phyloP scores from a whole-genome alignment of 2,888 invertebrate species.

The Epinotia ramella region DNA sequence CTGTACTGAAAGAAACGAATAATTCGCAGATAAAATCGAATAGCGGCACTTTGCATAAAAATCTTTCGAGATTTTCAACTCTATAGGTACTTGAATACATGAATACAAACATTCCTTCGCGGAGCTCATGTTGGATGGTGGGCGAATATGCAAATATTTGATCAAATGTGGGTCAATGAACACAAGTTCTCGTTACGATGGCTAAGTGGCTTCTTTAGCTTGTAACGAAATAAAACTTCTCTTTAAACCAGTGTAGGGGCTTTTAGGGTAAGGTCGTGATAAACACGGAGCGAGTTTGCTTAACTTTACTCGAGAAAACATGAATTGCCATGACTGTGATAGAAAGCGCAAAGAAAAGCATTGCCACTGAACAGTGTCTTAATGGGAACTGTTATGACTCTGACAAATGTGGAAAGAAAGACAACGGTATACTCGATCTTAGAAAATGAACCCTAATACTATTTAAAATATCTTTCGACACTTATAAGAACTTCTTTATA shows the following conservation, averaged over 20 bases:
- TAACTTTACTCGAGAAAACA: background rate
- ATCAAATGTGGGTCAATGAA: conserved; percentile 33
- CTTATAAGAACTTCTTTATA: too few species aligned
- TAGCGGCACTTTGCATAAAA: too few species aligned
- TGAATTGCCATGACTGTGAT: too few species aligned
- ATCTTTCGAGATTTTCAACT: too few species aligned
- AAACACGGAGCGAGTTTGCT: background rate
- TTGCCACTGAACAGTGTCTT: too few species aligned
- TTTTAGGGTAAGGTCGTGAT: conserved; percentile 6
- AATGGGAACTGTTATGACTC: too few species aligned
- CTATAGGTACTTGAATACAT: too few species aligned
- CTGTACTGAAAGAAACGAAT: background rate
- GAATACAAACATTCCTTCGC: conserved; percentile 10
- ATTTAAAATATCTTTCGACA: too few species aligned
- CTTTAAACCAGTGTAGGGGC: conserved; percentile 20
- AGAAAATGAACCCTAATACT: too few species aligned
- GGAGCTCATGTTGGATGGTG: background rate
- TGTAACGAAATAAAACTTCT: conserved; percentile 28
- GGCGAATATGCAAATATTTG: conserved; percentile 8
- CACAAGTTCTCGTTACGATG: conserved; percentile 6
- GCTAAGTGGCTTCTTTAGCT: conserved; percentile 23
- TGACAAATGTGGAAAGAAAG: too few species aligned
- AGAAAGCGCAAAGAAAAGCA: too few species aligned
- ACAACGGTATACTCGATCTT: too few species aligned
- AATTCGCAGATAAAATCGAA: background rate